Evolutionary conservation across 2,888 invertebrate species (phyloP), one percentile per base, ranked within the genome.

Genomic region (Eupeodes luniger): DNA sequence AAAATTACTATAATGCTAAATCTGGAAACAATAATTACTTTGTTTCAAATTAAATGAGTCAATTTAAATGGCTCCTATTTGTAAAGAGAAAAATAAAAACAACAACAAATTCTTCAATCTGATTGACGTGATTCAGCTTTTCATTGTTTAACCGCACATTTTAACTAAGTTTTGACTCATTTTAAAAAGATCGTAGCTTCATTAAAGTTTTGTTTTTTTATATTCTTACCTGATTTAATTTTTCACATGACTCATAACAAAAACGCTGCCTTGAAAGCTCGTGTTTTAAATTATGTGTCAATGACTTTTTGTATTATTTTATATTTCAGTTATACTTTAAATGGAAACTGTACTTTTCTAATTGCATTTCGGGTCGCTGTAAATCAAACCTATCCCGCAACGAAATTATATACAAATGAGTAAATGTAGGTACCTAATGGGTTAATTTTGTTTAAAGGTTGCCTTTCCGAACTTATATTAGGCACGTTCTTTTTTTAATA

Each of bases 231-330:
- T 55, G 40, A 55, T 19, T 40, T 44, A 0, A 40, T 19, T 55
- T 55, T 34, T 14, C 5, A 14, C 66, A 40, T 70, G 70, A 55
- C 55, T 70, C 70, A 70, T 36, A 55, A 53, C 5, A 19, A 69
- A n/a, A 16, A 5, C 5, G 27, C 27, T 27, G 27, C 27, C 27
- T 27, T 27, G 27, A 27, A 27, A 3, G 27, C 27, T 27, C 27
- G 5, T 19, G 4, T 27, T 27, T 5, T 9, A 1, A 40, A 40
- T 19, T 40, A 6, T 27, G 7, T 12, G 36, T 55, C 53, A 53
- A 55, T 55, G 53, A 69, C 69, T 36, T 40, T 40, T 40, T 5
- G 40, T 40, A 40, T 5, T 40, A 4, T 5, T 40, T 40, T 1
- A 40, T 5, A 40, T 1, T 40, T 40, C 1, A 40, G 4, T 27